phyloP scores from a whole-genome alignment of 2,797 vertebrate genomes.

The Lemur catta region DNA sequence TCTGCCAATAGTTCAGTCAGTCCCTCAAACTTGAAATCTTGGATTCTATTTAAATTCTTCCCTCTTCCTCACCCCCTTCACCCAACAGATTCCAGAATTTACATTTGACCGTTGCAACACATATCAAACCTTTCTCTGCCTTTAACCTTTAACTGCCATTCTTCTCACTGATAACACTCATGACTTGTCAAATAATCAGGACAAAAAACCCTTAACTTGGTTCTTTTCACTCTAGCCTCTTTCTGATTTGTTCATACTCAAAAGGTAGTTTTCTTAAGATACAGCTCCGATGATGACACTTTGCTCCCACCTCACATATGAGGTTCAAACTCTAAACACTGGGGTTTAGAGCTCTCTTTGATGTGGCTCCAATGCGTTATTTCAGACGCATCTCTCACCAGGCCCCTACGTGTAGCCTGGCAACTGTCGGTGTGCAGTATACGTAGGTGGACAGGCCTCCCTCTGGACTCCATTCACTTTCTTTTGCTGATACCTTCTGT shows the following conservation, averaged over 20 bases:
- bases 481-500: background rate
- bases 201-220: background rate
- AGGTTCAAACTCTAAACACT: background rate
- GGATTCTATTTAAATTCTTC: background rate
- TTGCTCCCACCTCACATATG: background rate
- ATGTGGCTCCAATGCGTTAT: too few species aligned
- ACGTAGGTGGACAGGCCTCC: background rate
- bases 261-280: background rate
- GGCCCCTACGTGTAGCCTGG: fast-evolving
- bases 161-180: background rate
- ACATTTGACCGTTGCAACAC: background rate
- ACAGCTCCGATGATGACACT: background rate
- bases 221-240: background rate
- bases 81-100: background rate
- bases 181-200: background rate
- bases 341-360: background rate
- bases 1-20: background rate
- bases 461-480: background rate
- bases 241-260: background rate
- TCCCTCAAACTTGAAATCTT: background rate
- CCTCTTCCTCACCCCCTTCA: background rate
- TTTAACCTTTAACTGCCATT: background rate
- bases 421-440: too few species aligned
- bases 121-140: background rate
- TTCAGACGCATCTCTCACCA: background rate